Evolutionary conservation across 2,888 invertebrate genomes (phyloP), one percentile per base, ranked within the genome.

Genomic region (Pilophorus perplexus): DNA sequence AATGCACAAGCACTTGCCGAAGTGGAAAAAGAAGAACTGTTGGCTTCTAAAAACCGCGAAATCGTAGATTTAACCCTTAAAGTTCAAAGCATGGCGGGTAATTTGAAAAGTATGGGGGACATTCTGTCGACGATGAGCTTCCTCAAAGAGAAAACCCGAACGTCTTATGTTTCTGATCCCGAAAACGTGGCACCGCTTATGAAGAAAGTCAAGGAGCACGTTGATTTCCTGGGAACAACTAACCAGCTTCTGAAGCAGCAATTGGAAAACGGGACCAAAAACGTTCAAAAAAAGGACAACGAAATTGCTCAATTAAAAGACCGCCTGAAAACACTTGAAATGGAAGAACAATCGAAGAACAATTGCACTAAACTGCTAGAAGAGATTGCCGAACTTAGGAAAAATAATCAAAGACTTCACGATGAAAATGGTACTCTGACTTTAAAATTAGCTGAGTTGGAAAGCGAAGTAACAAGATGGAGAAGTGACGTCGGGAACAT

Each of bases 21-120:
- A 40, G 18, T 27, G 22, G 64, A 66, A 20, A 66, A 42, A 28
- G 33, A 42, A 16, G 55, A 54, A 12, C 18, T 55, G 28, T 14
- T 57, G 1, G 37, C 37, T 5, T 8, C 10, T 12, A 46, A 46
- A 23, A 27, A 40, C 33, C 46, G 60, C 40, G 64, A 69, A 52
- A 28, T 67, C 6, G 37, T 25, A 2, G 50, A 67, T 16, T 28
- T 64, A 16, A 46, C 57, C 25, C 27, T 23, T 2, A 27, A 64
- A 40, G 20, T 67, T 48, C 44, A 33, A 27, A 52, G 22, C 20
- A 74, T 48, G 75, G 77, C 57, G 8, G 52, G 6, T 28, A 2
- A 10, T n/a, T 14, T 28, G 2, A 52, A 52, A 28, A 23, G 52
- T 14, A 28, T 28, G 6, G 28, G 27, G 5, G 52, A 52, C 16